phyloP scores from a whole-genome alignment of 2,888 invertebrate genomes.

The Melanostoma mellinum region DNA sequence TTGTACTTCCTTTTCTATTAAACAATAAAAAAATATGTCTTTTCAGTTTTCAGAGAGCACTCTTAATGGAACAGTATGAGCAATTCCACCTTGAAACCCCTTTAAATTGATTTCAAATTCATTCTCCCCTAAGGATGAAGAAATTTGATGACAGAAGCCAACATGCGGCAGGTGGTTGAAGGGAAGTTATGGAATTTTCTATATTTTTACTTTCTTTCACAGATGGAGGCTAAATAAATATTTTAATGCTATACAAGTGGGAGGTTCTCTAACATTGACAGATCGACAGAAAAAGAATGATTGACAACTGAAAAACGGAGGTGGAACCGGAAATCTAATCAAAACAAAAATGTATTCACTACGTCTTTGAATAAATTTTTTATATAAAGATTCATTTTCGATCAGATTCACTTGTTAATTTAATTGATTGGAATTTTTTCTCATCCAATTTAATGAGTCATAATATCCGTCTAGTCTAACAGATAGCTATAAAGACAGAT shows the following conservation, averaged over 20 bases:
- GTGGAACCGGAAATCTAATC: conserved; percentile 17
- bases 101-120: conserved; percentile 31
- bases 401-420: no score
- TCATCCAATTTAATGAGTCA: no score
- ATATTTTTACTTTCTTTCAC: conserved; percentile 3
- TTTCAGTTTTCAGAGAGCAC: neutral
- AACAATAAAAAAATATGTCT: neutral
- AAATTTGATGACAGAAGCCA: neutral
- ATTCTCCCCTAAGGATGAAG: neutral
- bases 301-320: conserved; percentile 28
- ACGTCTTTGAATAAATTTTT: neutral
- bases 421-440: no score
- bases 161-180: no score
- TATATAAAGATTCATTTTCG: neutral
- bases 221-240: conserved; percentile 35
- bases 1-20: no score
- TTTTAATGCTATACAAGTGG: conserved; percentile 22
- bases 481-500: no score
- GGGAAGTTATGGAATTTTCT: conserved; percentile 10
- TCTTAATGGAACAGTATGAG: conserved; percentile 18
- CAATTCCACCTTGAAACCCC: conserved; percentile 6
- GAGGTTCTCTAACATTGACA: conserved; percentile 22
- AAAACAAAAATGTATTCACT: neutral
- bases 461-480: no score
- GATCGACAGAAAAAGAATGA: conserved; percentile 7